Base-by-base conservation (phyloP, 2,888 invertebrate species). In the Drosophila crucigera region DNA sequence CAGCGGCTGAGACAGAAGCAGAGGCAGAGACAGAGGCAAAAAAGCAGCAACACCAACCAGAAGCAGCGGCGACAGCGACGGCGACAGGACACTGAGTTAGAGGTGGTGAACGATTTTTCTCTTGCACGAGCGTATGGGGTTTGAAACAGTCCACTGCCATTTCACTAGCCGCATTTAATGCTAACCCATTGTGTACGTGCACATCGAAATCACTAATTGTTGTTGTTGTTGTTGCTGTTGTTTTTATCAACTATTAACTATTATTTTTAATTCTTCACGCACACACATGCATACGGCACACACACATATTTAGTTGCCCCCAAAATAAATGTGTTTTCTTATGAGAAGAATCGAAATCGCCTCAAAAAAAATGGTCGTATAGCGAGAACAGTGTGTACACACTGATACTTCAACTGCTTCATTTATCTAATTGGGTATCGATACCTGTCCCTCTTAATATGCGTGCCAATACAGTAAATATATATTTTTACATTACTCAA, bases 21-120 rank as follows among this genome's bases (percentile, higher is more conserved):
- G 55, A 55, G 33, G 53, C 54, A 54, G 64, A 68, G 68, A 59
- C 70, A 73, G 67, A 60, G 64, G 69, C 56, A 56, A 63, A 78
- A 52, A 56, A 76, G 77, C 63, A 73, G 78, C 73, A 73, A 67
- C 78, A 70, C 77, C 76, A 76, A 76, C 76, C 67, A 76, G 76
- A 76, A 73, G 73, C 77, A 73, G 73, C 71, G 70, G 55, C 75
- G 66, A 58, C 31, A 41, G 56, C 75, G 54, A 72, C 74, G 64
- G 72, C 74, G 76, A 68, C 71, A 82, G 76, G 76, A 77, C 80
- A 82, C 75, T 78, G 75, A 72, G 77, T 80, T 78, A 68, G 80
- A 80, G 80, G 70, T 78, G 84, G 80, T 76, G 80, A 82, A 83
- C 80, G 82, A 83, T 83, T 83, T 83, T 83, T 82, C 82, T 82